Conservation (phyloP, 30 jellyfish, hydroid and myxozoan genomes). For the Mastigias papua region DNA sequence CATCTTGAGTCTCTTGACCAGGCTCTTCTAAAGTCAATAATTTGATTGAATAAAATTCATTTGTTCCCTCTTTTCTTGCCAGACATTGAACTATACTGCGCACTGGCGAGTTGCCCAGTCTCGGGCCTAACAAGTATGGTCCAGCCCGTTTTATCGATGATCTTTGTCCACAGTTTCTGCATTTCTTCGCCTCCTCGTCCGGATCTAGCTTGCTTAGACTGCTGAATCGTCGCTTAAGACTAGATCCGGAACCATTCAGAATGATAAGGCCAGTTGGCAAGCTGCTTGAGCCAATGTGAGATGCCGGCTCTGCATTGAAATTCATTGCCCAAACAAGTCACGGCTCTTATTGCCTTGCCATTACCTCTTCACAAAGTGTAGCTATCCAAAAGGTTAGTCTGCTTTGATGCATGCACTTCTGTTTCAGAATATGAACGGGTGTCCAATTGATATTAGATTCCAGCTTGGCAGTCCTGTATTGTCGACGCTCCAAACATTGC, state of each 20-base stretch:
- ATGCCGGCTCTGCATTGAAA: constrained; percentile 14
- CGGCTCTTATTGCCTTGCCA: constrained; percentile 9
- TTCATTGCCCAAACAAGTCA: constrained; percentile 12
- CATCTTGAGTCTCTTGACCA: constrained; percentile 84
- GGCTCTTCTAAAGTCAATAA: constrained; percentile 76
- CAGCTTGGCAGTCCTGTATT: not conserved
- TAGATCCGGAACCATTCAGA: constrained; percentile 74
- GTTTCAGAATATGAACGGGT: not conserved
- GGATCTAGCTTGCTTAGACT: constrained; percentile 27
- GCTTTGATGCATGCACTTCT: not conserved
- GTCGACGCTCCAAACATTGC: constrained; percentile 20
- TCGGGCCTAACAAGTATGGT: constrained; percentile 94
- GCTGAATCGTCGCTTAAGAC: constrained; percentile 62
- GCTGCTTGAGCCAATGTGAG: constrained; percentile 12
- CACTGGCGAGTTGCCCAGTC: constrained; percentile 94
- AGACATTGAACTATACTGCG: constrained; percentile 92
- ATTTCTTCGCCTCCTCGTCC: constrained; percentile 60
- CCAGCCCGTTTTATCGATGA: constrained; percentile 92
- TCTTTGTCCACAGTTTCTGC: constrained; percentile 67
- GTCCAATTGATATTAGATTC: not conserved
- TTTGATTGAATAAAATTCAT: constrained; percentile 86
- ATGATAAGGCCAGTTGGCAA: constrained; percentile 74
- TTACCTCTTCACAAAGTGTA: not conserved
- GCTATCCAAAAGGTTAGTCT: not conserved
- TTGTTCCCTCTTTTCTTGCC: constrained; percentile 93